Conservation (phyloP, 1,140 invertebrate genomes). For the Mya arenaria region DNA sequence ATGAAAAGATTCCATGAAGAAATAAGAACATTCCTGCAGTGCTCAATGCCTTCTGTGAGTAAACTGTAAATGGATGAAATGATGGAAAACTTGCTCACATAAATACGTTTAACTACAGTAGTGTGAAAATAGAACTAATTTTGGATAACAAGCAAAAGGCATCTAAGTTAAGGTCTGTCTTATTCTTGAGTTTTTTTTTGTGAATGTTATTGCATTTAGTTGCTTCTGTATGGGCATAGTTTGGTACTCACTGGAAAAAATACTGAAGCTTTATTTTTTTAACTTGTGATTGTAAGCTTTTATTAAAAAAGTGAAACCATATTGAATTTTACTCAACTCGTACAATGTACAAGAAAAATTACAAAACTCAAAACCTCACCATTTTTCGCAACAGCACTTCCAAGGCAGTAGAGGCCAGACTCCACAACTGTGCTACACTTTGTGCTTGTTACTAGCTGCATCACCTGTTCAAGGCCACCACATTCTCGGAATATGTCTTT, state of each 20-base stretch:
- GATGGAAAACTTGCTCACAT: not conserved
- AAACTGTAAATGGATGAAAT: constrained; percentile 25
- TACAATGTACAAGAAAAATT: no score
- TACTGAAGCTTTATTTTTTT: no score
- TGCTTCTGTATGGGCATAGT: no score
- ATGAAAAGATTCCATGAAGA: constrained; percentile 32
- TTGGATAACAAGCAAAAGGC: no score
- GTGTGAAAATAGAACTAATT: not conserved
- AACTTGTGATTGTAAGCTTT: no score
- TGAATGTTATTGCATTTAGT: no score
- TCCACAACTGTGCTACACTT: constrained; percentile 16
- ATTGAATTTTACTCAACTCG: no score
- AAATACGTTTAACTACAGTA: not conserved
- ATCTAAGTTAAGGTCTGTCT: no score
- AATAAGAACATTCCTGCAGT: constrained; percentile 48
- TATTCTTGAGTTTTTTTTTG: no score
- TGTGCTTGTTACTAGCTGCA: constrained; percentile 24
- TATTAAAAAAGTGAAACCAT: no score
- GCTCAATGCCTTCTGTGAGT: constrained; percentile 42
- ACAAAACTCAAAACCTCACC: constrained; percentile 15
- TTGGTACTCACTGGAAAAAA: no score
- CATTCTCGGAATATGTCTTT: constrained; percentile 35
- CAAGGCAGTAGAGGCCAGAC: constrained; percentile 45
- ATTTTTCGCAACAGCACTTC: constrained; percentile 51
- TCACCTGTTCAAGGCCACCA: constrained; percentile 27